Percentiles rank a stretch among this genome's conserved stretches.
Conservation (phyloP, 2,113 vertebrate genomes). For the Labeo rohita region DNA sequence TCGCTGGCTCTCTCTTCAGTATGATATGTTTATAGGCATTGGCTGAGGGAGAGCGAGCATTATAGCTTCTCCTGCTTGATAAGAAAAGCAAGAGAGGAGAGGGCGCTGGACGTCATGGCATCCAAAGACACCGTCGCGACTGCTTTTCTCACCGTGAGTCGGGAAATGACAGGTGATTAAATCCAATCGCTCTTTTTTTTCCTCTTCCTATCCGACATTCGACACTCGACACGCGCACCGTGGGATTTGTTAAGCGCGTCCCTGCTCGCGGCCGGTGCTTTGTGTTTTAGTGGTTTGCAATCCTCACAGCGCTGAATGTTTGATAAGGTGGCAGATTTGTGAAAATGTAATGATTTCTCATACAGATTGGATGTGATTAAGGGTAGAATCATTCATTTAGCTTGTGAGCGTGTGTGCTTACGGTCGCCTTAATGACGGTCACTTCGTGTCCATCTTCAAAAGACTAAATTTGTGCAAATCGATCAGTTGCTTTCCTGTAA, state of each 20-base stretch:
- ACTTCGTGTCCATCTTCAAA: not conserved
- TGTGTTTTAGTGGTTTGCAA: constrained; percentile 11
- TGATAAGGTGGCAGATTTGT: constrained; percentile 35
- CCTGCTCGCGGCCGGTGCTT: not conserved
- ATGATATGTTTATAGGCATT: constrained; percentile 54
- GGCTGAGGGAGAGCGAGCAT: constrained; percentile 65
- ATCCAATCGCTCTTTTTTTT: constrained; percentile 18
- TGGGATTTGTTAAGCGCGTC: constrained; percentile 35
- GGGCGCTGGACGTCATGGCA: constrained; percentile 71
- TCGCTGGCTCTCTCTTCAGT: constrained; percentile 37
- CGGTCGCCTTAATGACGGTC: not conserved
- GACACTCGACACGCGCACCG: not conserved
- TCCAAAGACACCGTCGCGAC: constrained; percentile 68
- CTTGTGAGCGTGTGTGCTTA: not conserved
- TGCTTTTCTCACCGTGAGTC: constrained; percentile 71
- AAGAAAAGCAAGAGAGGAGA: constrained; percentile 66
- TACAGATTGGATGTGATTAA: not conserved
- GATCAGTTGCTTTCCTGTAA: not conserved
- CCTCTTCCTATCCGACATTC: constrained; percentile 3
- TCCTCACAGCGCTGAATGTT: not conserved
- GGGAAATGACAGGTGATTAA: constrained; percentile 75
- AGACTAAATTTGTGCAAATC: constrained; percentile 13
- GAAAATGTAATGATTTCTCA: not conserved
- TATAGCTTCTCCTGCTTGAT: constrained; percentile 72
- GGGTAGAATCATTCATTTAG: not conserved